Base-by-base conservation (phyloP, 2,113 vertebrate species). In the Megatriorchis doriae region DNA sequence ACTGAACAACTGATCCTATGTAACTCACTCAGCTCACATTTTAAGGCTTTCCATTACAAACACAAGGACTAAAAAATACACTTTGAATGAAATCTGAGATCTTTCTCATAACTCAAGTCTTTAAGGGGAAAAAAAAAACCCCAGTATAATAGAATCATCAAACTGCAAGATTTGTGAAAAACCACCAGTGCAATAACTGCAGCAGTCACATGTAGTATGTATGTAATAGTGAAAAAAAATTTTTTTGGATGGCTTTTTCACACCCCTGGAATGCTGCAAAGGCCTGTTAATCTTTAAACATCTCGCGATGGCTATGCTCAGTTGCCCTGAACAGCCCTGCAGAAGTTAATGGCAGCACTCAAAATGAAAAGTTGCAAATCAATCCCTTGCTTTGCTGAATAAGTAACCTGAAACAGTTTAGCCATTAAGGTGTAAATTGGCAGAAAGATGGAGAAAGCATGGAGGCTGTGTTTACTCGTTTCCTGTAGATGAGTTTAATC, bases 381-480 rank as follows among this genome's bases (percentile, higher is more conserved):
- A 90, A 9, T 71, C 50, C 75, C 48, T 78, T 63, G 45, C 87
- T 82, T 88, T 97, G 87, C 94, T 86, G 83, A 96, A 93, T 96
- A 56, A 97, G 86, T 96, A 96, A 97, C 90, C 86, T 62, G 91
- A n/a, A 67, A 67, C 50, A 53, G 88, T 82, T 92, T 63, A 47
- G 34, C 81, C 92, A 78, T 97, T 97, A 97, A 92, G 90, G 94
- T 94, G 83, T 81, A 96, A 97, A 97, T 96, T 77, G 85, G 65
- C 63, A 70, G 86, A 79, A 78, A 77, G 65, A 40, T 12, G 38
- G 86, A 72, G 88, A 87, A 97, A 89, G 93, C 83, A 71, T 77
- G 90, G 89, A 91, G 80, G 40, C 72, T 90, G 31, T 78, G 73
- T 56, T 94, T 91, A 71, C 70, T 94, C 62, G n/a, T 82, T 88